These are phyloP conservation scores for Amphilophus citrinellus DNA, from an alignment of 2,113 vertebrate species.

Conservation along the genomic window DNA sequence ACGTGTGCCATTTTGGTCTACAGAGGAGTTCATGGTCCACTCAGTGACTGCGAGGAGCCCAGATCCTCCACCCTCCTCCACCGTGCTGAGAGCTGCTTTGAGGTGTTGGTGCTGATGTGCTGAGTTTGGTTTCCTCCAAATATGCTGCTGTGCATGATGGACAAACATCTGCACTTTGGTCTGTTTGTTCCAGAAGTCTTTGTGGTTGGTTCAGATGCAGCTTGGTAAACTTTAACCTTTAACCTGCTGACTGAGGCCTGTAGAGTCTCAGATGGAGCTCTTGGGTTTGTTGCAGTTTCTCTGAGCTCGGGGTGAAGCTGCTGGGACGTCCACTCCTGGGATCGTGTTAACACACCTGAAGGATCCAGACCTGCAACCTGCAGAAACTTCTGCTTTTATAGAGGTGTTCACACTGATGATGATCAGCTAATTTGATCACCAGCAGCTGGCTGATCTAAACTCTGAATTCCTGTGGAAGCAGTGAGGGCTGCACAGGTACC, in stretches of 20 bases:
- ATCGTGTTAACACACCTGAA: not conserved
- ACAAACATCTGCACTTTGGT: no score
- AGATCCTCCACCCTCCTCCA: no score
- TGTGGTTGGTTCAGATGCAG: no score
- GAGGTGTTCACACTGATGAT: not conserved
- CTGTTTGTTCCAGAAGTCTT: no score
- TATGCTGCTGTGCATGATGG: no score
- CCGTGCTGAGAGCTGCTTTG: no score
- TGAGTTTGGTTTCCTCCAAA: no score
- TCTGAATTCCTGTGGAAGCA: not conserved
- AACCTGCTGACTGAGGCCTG: not conserved
- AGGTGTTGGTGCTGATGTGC: no score
- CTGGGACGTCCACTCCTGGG: not conserved
- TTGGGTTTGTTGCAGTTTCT: not conserved
- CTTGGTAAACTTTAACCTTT: not conserved
- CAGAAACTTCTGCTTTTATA: not conserved
- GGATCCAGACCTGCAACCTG: not conserved
- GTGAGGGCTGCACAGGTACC: not conserved
- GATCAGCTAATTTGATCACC: not conserved
- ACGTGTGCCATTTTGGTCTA: no score
- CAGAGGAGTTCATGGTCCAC: no score
- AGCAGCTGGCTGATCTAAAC: not conserved
- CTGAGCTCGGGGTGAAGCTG: not conserved
- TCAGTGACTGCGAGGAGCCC: no score
- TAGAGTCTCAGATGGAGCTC: not conserved